phyloP scores from a whole-genome alignment of 2,113 vertebrate species.

The Elgaria multicarinata region DNA sequence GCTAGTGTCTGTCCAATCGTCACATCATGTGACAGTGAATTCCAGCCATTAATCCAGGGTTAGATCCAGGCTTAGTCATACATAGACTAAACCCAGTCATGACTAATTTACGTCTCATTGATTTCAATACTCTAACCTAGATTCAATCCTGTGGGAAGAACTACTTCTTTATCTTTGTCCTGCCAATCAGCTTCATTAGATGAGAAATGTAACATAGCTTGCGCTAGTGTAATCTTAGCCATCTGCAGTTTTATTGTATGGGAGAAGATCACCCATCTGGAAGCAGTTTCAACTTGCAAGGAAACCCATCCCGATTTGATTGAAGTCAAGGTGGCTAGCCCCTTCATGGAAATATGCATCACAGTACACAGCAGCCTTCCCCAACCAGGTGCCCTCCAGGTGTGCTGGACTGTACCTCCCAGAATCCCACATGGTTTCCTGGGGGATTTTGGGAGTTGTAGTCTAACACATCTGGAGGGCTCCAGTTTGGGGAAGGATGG shows the following conservation, averaged over 20 bases:
- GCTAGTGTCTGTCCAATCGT: not conserved
- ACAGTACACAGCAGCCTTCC: not conserved
- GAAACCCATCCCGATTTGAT: not conserved
- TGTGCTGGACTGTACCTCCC: too few species aligned
- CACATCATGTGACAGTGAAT: not conserved
- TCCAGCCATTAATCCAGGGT: not conserved
- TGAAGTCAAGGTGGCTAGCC: conserved; percentile 19
- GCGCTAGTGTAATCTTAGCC: not conserved
- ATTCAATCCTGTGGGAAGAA: not conserved
- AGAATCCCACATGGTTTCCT: too few species aligned
- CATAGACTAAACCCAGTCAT: too few species aligned
- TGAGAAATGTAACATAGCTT: not conserved
- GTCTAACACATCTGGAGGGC: too few species aligned
- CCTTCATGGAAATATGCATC: not conserved
- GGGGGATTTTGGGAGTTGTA: too few species aligned
- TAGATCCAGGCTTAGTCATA: too few species aligned
- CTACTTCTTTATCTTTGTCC: not conserved
- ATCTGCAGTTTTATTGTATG: not conserved
- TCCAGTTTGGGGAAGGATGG: too few species aligned
- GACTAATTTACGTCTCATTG: too few species aligned
- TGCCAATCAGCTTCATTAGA: not conserved
- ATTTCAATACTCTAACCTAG: too few species aligned
- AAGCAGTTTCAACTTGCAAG: not conserved
- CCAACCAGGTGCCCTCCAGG: too few species aligned
- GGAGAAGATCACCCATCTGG: not conserved